Evolutionary conservation across 2,888 invertebrate species (phyloP).

Genomic region (Aphrophora alni): DNA sequence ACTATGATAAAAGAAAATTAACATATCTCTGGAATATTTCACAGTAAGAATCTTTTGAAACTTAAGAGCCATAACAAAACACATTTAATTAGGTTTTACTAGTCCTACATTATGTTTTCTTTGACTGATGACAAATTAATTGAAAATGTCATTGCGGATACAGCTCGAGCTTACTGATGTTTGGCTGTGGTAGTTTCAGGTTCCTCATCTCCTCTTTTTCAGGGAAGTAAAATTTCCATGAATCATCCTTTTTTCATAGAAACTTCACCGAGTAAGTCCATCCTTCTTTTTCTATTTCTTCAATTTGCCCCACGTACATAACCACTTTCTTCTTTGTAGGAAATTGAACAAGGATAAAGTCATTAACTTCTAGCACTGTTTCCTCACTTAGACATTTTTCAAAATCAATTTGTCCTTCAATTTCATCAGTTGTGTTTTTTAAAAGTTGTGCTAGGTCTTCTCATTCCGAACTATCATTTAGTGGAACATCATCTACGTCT

Average conservation of each 20-base stretch:
- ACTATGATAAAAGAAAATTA: no score
- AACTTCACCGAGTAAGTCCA: conserved; percentile 16
- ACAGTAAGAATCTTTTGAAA: no score
- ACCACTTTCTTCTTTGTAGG: conserved; percentile 18
- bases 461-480: conserved; percentile 3
- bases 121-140: conserved; percentile 18
- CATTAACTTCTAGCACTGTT: conserved; percentile 22
- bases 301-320: conserved; percentile 22
- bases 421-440: background rate
- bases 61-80: no score
- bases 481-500: background rate
- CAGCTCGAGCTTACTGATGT: conserved; percentile 13
- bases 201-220: conserved; percentile 14
- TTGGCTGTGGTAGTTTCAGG: conserved; percentile 22
- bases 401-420: conserved; percentile 23
- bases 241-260: conserved; percentile 18
- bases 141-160: conserved; percentile 25
- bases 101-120: conserved; percentile 6
- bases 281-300: conserved; percentile 20
- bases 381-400: conserved; percentile 10
- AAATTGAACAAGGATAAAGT: conserved; percentile 27
- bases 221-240: conserved; percentile 26
- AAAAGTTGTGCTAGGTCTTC: conserved; percentile 29
- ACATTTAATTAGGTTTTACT: background rate
- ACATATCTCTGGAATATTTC: no score